Conservation (phyloP, 2,888 invertebrate species). For the Phyllotreta cruciferae region DNA sequence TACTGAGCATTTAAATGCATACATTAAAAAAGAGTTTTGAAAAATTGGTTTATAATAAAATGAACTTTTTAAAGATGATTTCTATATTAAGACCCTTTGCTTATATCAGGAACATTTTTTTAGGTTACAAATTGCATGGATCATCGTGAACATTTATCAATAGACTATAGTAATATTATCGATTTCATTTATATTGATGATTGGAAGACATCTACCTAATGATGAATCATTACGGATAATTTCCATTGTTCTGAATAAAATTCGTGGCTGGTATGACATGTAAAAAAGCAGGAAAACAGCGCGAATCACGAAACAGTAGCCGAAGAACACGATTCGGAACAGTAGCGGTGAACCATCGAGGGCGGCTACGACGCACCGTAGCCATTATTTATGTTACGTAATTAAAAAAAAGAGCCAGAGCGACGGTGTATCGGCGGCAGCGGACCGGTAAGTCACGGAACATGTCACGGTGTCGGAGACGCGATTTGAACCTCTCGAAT, state of each 20-base stretch:
- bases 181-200: too few relatives aligned
- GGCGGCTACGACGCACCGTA: neutral
- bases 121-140: too few relatives aligned
- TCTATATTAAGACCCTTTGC: too few relatives aligned
- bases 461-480: slow-evolving; percentile 24
- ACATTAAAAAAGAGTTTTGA: slow-evolving; percentile 21
- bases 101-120: too few relatives aligned
- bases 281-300: slow-evolving; percentile 18
- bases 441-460: slow-evolving; percentile 49
- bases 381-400: slow-evolving; percentile 26
- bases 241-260: slow-evolving; percentile 14
- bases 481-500: slow-evolving; percentile 24
- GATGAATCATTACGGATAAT: neutral
- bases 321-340: neutral
- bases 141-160: too few relatives aligned
- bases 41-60: too few relatives aligned
- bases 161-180: too few relatives aligned
- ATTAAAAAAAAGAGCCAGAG: slow-evolving; percentile 36
- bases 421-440: slow-evolving; percentile 33
- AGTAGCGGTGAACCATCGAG: slow-evolving; percentile 11
- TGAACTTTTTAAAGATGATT: too few relatives aligned
- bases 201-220: too few relatives aligned
- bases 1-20: slow-evolving; percentile 21
- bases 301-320: slow-evolving; percentile 32
- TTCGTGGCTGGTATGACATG: too few relatives aligned